Base-by-base conservation (phyloP, 1,140 invertebrate species). In the Tigriopus japonicus region DNA sequence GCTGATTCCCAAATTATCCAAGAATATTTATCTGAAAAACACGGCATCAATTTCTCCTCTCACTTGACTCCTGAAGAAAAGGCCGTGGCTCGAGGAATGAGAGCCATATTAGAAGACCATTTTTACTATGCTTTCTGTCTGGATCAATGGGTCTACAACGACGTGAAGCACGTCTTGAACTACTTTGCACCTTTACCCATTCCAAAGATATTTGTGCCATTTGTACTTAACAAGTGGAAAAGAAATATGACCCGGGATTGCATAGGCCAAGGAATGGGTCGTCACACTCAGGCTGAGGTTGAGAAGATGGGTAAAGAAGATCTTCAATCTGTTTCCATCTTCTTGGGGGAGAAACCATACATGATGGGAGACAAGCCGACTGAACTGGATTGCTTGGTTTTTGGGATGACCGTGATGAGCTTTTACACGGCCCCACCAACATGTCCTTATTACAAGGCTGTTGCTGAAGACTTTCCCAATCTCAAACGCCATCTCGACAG, bases 1-100 rank as follows among this genome's bases (percentile, higher is more conserved):
- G 63, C 67, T 0, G 74, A 75, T 61, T 73, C 73, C 1, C 63
- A 68, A 43, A 17, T 69, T 1, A 60, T 63, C 49, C 62, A 68
- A 0, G 60, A 66, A 28, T 60, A 45, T 45, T 52, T 68, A 2
- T 49, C 54, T 42, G 52, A 56, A 6, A 40, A 63, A 14, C 59
- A 52, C 43, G 24, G 35, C 17, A 63, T 69, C 5, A 63, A 5
- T 49, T 49, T 49, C 21, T 17, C n/a, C 45, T 2, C 45, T 21
- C 45, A 49, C 21, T 49, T 49, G 45, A 21, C n/a, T 17, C 45
- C 45, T 6, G 21, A 49, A 10, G 45, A 6, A 21, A 49, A 12
- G 12, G 21, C n/a, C 45, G 21, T 15, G 2, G 45, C 45, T 15
- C 45, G 45, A 15, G 45, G n/a, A 21, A 15, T 49, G n/a, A 15